Evolutionary conservation across 2,113 vertebrate genomes (phyloP), one percentile per base, ranked within the genome.

Genomic region (Hippocampus zosterae): DNA sequence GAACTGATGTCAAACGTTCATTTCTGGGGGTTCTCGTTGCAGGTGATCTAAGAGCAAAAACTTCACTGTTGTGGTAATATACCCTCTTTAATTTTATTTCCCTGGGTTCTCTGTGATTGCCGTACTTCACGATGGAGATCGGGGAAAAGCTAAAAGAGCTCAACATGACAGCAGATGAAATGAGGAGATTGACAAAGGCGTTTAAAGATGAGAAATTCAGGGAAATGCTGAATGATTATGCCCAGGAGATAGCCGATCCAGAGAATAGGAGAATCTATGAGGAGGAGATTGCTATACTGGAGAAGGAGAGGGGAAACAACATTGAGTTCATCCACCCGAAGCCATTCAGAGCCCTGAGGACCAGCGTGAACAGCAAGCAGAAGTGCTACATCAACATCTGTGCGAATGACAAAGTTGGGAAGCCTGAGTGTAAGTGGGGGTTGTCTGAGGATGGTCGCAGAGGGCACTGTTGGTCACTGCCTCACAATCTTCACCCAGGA

Each of bases 321-420:
- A 79, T 94, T 19, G 91, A 91, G 8, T 98, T 98, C 44, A 79
- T 98, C 40, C 93, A 96, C 73, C 96, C 95, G 0, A n/a, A 83
- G 0, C 91, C 94, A 0, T 94, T 93, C 33, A 88, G 92, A 53
- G 93, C 91, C 40, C 77, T 98, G 55, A 92, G 88, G 79, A 96
- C 94, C 6, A 96, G 93, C 79, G 69, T 92, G 73, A 82, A 86
- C 62, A 93, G 92, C 7, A 57, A 80, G 48, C 88, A 88, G 55
- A 95, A 92, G 78, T 94, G 94, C 82, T 98, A 93, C 71, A 88
- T 98, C 62, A 98, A 98, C 11, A 80, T 98, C 10, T 98, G 96
- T 69, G 66, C 88, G 83, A 94, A 92, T 82, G 76, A 85, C 0
- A 84, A 92, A 29, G 71, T 97, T 13, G 89, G 41, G 0, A 86